Conservation (phyloP, 2,797 vertebrate genomes). For the Hyperoplus immaculatus region DNA sequence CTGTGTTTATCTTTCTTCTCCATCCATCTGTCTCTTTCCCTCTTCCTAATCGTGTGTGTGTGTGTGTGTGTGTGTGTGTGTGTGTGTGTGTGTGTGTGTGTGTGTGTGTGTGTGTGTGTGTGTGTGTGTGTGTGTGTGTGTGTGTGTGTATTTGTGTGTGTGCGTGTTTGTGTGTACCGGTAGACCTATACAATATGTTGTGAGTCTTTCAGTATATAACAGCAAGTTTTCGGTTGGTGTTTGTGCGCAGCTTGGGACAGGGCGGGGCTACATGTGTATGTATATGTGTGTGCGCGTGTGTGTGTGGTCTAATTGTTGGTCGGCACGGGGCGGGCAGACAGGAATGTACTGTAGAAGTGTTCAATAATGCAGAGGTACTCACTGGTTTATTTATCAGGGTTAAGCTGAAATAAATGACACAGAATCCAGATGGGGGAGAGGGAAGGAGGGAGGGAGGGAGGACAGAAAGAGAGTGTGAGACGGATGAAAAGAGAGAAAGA, state of each 20-base stretch:
- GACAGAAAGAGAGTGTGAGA: constrained; percentile 1
- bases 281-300: constrained; percentile 19
- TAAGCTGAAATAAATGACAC: constrained; percentile 82
- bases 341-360: constrained; percentile 50
- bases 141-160: not conserved
- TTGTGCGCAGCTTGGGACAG: constrained; percentile 5
- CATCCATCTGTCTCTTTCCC: constrained; percentile 13
- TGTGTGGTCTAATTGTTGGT: constrained; percentile 67
- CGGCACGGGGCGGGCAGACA: constrained; percentile 57
- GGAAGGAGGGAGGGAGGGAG: constrained; percentile 1
- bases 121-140: not conserved
- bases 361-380: constrained; percentile 79
- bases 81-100: not conserved
- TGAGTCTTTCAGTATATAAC: not conserved
- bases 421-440: constrained; percentile 50
- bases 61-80: not conserved
- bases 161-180: not conserved
- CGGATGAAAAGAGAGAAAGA: constrained; percentile 39
- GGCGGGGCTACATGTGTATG: constrained; percentile 27
- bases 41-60: not conserved
- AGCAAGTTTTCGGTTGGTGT: constrained; percentile 3
- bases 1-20: constrained; percentile 32
- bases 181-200: not conserved
- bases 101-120: not conserved
- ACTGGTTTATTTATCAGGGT: constrained; percentile 85